These are phyloP conservation scores for Diadophis punctatus DNA, from an alignment of 2,113 vertebrate species.

Conservation along the genomic window DNA sequence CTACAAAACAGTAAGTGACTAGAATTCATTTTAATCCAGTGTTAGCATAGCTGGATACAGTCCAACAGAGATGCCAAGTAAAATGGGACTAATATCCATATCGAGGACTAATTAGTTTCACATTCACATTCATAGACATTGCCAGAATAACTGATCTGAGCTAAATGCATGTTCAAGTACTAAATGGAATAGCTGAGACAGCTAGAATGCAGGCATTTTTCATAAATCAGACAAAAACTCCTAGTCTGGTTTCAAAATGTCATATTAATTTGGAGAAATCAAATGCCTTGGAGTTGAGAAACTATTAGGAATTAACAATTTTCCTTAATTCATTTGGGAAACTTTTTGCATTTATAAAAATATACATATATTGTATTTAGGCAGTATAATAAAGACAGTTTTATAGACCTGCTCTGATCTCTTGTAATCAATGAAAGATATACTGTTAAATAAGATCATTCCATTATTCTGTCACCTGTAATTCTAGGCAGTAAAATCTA, in stretches of 20 bases:
- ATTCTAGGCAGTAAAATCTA: not conserved
- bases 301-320: not conserved
- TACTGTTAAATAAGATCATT: not conserved
- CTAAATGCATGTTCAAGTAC: constrained; percentile 12
- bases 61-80: not conserved
- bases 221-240: not conserved
- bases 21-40: not conserved
- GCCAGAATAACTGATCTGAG: constrained; percentile 19
- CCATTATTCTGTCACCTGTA: not conserved
- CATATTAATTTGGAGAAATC: not conserved
- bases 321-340: not conserved
- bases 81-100: not conserved
- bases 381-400: not conserved
- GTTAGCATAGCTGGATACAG: not conserved
- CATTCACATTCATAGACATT: not conserved
- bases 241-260: constrained; percentile 2
- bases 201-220: constrained; percentile 21
- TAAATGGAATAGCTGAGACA: not conserved
- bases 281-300: not conserved
- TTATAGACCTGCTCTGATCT: not conserved
- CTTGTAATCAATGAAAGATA: not conserved
- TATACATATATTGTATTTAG: not conserved
- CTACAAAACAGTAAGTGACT: constrained; percentile 87
- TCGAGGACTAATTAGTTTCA: not conserved
- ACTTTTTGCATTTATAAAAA: not conserved